Evolutionary conservation across 2,797 vertebrate genomes (phyloP).

Genomic region (Artibeus jamaicensis): DNA sequence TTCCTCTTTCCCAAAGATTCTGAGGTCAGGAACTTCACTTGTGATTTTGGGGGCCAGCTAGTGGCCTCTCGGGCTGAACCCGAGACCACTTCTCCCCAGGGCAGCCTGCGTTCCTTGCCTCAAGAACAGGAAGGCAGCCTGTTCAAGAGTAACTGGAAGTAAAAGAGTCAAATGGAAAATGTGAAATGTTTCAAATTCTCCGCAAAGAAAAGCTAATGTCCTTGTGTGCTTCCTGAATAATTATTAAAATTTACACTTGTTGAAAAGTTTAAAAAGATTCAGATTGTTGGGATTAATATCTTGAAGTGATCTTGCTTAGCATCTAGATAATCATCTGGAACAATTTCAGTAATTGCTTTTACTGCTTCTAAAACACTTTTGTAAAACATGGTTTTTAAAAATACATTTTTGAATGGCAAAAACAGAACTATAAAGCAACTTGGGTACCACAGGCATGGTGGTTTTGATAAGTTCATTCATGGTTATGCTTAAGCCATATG

Average conservation of each 20-base stretch:
- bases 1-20: not conserved
- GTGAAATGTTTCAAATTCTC: not conserved
- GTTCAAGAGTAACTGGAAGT: not conserved
- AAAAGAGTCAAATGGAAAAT: not conserved
- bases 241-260: not conserved
- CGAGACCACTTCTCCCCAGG: not conserved
- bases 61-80: not conserved
- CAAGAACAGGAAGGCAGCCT: not conserved
- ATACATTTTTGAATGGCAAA: not conserved
- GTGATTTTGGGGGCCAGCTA: not conserved
- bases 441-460: not conserved
- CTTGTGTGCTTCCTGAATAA: not conserved
- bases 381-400: constrained; percentile 8
- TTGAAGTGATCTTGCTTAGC: not conserved
- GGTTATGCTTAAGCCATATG: not conserved
- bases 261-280: not conserved
- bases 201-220: not conserved
- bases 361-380: not conserved
- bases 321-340: not conserved
- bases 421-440: not conserved
- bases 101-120: not conserved
- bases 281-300: not conserved
- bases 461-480: not conserved
- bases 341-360: not conserved
- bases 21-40: not conserved